These are phyloP conservation scores for Podiceps cristatus DNA, from an alignment of 2,113 vertebrate species.

Conservation along the genomic window DNA sequence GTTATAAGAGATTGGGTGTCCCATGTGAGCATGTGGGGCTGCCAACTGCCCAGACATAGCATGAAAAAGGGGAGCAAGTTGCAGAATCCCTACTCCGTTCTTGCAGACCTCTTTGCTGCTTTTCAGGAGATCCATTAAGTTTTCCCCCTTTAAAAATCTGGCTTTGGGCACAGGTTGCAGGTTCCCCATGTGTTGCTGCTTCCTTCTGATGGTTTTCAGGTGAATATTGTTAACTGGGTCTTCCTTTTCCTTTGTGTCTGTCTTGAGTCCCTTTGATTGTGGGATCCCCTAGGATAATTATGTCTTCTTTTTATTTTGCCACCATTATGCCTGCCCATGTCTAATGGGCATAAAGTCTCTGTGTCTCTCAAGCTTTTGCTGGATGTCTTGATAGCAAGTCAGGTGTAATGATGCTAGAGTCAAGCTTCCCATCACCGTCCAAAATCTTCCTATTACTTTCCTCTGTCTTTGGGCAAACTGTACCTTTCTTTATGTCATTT, in stretches of 20 bases:
- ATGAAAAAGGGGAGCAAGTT: background rate
- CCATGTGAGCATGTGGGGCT: accelerated
- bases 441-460: background rate
- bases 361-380: background rate
- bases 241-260: background rate
- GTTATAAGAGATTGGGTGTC: background rate
- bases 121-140: background rate
- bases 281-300: background rate
- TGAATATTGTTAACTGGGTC: background rate
- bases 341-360: background rate
- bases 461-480: background rate
- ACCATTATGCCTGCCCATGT: background rate
- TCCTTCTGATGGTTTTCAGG: background rate
- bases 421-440: background rate
- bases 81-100: background rate
- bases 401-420: accelerated
- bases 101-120: background rate
- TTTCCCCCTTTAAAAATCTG: background rate
- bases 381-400: background rate
- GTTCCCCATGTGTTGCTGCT: accelerated
- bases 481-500: background rate
- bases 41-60: background rate
- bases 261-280: background rate
- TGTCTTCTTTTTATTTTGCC: background rate
- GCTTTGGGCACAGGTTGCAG: background rate